Conservation (phyloP, 2,113 vertebrate species). For the Prietella phreatophila region DNA sequence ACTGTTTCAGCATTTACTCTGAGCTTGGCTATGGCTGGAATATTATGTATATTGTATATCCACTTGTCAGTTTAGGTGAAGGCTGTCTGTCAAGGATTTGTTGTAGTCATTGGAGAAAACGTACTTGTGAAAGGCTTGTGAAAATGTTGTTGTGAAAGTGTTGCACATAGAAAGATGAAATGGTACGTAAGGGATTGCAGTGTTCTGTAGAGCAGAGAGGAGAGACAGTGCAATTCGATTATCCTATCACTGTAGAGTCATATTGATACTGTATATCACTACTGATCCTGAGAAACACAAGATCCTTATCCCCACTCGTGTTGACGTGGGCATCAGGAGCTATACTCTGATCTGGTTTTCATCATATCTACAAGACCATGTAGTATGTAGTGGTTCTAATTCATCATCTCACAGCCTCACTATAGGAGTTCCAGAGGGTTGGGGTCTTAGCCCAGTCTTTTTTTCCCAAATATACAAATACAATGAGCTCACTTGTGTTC, state of each 20-base stretch:
- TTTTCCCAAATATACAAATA: background rate
- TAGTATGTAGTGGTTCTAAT: background rate
- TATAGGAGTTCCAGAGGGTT: background rate
- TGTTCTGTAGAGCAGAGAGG: background rate
- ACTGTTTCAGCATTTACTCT: background rate
- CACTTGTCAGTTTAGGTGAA: constrained; percentile 33
- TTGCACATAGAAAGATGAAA: background rate
- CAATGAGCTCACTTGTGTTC: background rate
- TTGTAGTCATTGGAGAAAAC: background rate
- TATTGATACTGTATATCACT: background rate
- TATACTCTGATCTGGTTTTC: constrained; percentile 7
- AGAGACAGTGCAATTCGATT: background rate
- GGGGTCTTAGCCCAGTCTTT: background rate
- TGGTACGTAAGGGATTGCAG: background rate
- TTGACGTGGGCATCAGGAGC: too few relatives aligned
- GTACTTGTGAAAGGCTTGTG: background rate
- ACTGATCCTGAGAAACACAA: background rate
- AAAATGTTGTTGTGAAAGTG: too few relatives aligned
- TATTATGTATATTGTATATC: constrained; percentile 19
- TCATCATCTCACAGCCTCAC: background rate
- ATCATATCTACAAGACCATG: background rate
- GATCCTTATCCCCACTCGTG: background rate
- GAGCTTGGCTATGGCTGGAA: background rate
- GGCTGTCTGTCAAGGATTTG: background rate
- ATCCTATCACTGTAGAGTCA: background rate